These are phyloP conservation scores for Synergus japonicus DNA, from an alignment of 2,888 invertebrate species.

Conservation along the genomic window DNA sequence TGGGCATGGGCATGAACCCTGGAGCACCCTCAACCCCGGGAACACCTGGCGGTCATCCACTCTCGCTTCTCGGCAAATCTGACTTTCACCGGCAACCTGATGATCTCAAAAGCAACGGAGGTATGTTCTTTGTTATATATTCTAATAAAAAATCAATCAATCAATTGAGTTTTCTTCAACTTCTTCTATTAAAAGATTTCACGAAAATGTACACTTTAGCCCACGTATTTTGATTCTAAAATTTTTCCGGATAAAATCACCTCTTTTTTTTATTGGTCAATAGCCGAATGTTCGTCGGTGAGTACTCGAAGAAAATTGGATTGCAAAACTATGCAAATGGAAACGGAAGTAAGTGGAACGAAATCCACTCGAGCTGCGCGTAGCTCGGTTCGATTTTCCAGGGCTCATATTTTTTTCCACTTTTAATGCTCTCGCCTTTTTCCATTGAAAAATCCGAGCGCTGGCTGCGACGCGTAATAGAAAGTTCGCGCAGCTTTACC, in stretches of 20 bases:
- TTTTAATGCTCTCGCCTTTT: constrained; percentile 36
- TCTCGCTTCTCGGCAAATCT: constrained; percentile 88
- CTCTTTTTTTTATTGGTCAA: constrained; percentile 2
- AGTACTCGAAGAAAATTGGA: constrained; percentile 24
- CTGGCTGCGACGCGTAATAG: constrained; percentile 29
- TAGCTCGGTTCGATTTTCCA: constrained; percentile 24
- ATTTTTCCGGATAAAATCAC: neutral
- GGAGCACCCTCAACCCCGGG: constrained; percentile 81
- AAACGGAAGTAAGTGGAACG: constrained; percentile 20
- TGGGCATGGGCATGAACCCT: constrained; percentile 76
- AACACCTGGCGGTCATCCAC: constrained; percentile 84
- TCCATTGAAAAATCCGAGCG: constrained; percentile 37
- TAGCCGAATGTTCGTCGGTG: constrained; percentile 9
- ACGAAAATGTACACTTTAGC: neutral
- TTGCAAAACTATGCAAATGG: constrained; percentile 33
- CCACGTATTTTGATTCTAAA: neutral
- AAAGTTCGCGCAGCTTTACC: constrained; percentile 34
- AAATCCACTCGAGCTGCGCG: constrained; percentile 15
- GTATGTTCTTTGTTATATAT: constrained; percentile 78
- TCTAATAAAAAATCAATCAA: neutral
- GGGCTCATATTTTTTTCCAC: constrained; percentile 38
- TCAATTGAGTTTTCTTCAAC: neutral
- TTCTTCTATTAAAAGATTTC: neutral
- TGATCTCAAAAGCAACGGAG: constrained; percentile 87
- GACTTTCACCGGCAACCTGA: constrained; percentile 86